A percentile compares a stretch with the other conserved stretches of the same genome.
These are phyloP conservation scores for Metopolophium dirhodum DNA, from an alignment of 1,140 invertebrate species.

Conservation along the genomic window DNA sequence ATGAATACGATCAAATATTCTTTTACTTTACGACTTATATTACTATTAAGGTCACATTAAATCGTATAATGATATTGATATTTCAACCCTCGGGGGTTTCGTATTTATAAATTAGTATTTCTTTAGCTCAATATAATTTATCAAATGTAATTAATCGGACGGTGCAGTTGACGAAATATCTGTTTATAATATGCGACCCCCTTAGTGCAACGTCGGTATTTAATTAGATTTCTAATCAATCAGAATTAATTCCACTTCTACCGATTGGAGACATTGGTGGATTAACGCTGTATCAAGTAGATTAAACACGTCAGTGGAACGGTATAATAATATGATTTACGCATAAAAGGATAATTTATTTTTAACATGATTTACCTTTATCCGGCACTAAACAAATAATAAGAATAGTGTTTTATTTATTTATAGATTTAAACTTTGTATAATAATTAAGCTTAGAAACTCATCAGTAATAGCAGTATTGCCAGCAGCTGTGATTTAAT, in stretches of 20 bases:
- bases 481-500: not conserved
- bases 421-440: not conserved
- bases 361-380: not conserved
- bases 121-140: not conserved
- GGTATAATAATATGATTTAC: not conserved
- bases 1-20: not conserved
- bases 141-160: not conserved
- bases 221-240: conserved; percentile 44
- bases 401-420: not conserved
- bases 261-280: not conserved
- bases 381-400: not conserved
- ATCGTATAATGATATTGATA: not conserved
- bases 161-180: not conserved
- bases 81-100: not conserved
- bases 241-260: conserved; percentile 21
- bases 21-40: not conserved
- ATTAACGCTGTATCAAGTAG: conserved; percentile 23
- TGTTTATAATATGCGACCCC: not conserved
- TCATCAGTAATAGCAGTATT: not conserved
- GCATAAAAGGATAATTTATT: not conserved
- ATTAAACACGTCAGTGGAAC: conserved; percentile 2
- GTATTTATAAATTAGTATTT: not conserved
- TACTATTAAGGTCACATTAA: not conserved
- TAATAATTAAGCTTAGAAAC: not conserved
- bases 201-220: not conserved